Evolutionary conservation across 2,888 invertebrate genomes (phyloP).

Genomic region (Trissolcus japonicus): DNA sequence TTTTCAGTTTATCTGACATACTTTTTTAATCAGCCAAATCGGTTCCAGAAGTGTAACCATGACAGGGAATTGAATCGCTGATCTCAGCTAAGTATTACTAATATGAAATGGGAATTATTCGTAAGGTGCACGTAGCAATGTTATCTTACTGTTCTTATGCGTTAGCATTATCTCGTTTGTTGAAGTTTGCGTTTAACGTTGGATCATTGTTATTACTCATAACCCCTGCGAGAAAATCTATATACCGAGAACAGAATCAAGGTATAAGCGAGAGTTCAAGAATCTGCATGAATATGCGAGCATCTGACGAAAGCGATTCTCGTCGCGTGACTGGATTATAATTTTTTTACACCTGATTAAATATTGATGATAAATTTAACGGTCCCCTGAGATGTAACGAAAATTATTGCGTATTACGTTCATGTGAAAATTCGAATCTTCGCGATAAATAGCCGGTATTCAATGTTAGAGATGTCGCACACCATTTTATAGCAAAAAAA

Average conservation of each 20-base stretch:
- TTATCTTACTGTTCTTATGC: constrained; percentile 34
- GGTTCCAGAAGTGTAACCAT: constrained; percentile 25
- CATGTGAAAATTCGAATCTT: constrained; percentile 2
- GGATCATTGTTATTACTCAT: constrained; percentile 49
- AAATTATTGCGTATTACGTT: constrained; percentile 18
- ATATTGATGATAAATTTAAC: constrained; percentile 21
- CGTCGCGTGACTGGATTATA: constrained; percentile 38
- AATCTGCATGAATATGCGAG: constrained; percentile 23
- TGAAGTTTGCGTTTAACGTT: constrained; percentile 33
- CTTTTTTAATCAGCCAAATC: constrained; percentile 14
- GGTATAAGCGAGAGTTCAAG: constrained; percentile 1
- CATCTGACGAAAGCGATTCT: constrained; percentile 22
- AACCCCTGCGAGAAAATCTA: constrained; percentile 9
- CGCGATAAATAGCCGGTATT: constrained; percentile 19
- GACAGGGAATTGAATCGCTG: constrained; percentile 37
- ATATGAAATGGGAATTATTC: constrained; percentile 44
- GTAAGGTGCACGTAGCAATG: constrained; percentile 36
- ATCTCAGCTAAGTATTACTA: constrained; percentile 26
- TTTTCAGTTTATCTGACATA: neutral
- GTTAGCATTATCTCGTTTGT: constrained; percentile 28
- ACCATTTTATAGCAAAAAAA: constrained; percentile 15
- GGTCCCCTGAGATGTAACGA: neutral
- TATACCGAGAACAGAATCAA: neutral
- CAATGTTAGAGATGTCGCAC: no score
- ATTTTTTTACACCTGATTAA: constrained; percentile 34